Evolutionary conservation across 2,113 vertebrate species (phyloP).

Genomic region (Pycnonotus jocosus): DNA sequence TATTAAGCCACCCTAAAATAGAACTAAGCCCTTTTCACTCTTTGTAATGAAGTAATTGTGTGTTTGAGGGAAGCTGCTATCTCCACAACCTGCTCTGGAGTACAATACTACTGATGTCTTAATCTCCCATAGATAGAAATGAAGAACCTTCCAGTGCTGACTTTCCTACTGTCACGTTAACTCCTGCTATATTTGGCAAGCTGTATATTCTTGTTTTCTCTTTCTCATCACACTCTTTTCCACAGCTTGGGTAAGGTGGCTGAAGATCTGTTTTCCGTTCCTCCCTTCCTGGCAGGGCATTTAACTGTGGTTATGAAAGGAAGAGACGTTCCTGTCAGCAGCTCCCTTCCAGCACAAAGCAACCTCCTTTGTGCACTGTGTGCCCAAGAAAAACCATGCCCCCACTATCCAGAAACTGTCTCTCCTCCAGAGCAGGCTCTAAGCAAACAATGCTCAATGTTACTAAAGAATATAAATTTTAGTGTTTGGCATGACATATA

Average conservation of each 20-base stretch:
- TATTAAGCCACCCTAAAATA: slow-evolving; percentile 68
- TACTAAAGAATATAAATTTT: neutral
- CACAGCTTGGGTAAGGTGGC: slow-evolving; percentile 6
- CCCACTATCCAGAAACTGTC: neutral
- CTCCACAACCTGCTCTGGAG: neutral
- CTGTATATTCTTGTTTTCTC: slow-evolving; percentile 6
- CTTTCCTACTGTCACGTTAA: neutral
- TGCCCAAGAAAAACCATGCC: neutral
- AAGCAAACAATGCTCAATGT: neutral
- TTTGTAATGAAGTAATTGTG: slow-evolving; percentile 68
- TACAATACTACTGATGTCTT: slow-evolving; percentile 24
- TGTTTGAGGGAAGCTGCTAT: slow-evolving; percentile 48
- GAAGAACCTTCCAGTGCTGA: neutral
- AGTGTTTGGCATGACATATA: neutral
- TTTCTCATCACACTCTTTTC: neutral
- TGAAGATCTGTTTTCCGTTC: slow-evolving; percentile 20
- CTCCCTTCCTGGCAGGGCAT: slow-evolving; percentile 31
- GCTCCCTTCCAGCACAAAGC: slow-evolving; percentile 14
- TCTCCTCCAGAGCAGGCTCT: neutral
- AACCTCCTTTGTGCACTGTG: neutral
- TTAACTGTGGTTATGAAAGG: slow-evolving; percentile 1
- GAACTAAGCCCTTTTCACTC: slow-evolving; percentile 58
- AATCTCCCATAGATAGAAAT: neutral
- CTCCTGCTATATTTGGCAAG: neutral
- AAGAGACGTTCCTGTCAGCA: slow-evolving; percentile 24